Evolutionary conservation across 2,797 vertebrate genomes (phyloP).

Genomic region (Clangula hyemalis): DNA sequence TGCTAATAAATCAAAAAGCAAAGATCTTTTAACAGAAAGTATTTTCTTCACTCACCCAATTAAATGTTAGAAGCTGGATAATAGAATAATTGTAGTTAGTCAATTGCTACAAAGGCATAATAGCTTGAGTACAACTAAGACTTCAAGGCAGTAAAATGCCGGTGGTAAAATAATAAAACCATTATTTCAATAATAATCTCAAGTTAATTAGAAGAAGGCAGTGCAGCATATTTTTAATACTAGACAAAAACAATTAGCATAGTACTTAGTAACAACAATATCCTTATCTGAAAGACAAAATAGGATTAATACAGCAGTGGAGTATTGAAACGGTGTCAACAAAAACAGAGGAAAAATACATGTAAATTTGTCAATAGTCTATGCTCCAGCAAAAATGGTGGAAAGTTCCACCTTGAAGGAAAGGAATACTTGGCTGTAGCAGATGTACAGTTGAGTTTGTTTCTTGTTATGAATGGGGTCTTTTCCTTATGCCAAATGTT

Average conservation of each 20-base stretch:
- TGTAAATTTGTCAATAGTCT: background rate
- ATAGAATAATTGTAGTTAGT: conserved; percentile 70
- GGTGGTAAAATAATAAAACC: conserved; percentile 67
- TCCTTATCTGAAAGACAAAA: conserved; percentile 65
- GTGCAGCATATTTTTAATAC: conserved; percentile 54
- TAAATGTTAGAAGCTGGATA: conserved; percentile 64
- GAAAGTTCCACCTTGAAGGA: background rate
- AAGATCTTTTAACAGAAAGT: conserved; percentile 47
- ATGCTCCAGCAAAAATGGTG: background rate
- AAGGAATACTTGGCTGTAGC: background rate
- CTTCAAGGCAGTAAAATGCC: conserved; percentile 59
- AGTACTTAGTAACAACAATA: conserved; percentile 61
- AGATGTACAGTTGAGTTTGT: conserved; percentile 1
- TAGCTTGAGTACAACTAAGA: conserved; percentile 57
- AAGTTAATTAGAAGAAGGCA: conserved; percentile 69
- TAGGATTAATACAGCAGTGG: conserved; percentile 52
- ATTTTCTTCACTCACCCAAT: conserved; percentile 49
- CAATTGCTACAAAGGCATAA: conserved; percentile 68
- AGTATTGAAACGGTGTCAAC: conserved; percentile 27
- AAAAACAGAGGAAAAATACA: background rate
- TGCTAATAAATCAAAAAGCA: conserved; percentile 64
- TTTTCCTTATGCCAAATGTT: conserved; percentile 24
- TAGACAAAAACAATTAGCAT: conserved; percentile 68
- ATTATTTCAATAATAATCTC: conserved; percentile 71
- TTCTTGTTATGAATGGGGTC: background rate